Base-by-base conservation (phyloP, 2,113 vertebrate genomes). In the Clarias macrocephalus region DNA sequence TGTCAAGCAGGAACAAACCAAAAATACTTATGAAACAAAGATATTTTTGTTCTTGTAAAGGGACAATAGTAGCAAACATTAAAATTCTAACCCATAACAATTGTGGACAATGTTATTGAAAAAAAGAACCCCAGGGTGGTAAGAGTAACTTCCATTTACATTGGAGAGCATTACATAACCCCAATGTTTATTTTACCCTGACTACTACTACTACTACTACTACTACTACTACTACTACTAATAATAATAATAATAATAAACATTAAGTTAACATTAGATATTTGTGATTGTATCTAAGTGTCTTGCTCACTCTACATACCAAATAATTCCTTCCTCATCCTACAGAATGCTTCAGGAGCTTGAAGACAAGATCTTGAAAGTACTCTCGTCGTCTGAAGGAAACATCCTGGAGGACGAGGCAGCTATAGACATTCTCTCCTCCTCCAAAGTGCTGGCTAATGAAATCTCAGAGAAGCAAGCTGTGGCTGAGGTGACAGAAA, bases 371-470 rank as follows among this genome's bases (percentile, higher is more conserved):
- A 98, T 98, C 92, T 93, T 98, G 83, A 95, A 98, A 94, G 95
- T 98, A 84, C 96, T 99, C 86, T 98, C 97, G 54, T 93, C 94
- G 25, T 97, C 97, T 0, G 94, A 97, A 96, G 97, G 97, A 88
- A 97, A 97, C 92, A 99, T 98, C 93, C 95, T 98, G 90, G 97
- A 98, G 93, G 97, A 98, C 57, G 96, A 98, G 93, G 97, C 95
- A 3, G 96, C 96, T 37, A 94, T 98, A 89, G 93, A 96, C 89
- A 95, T 98, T 91, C 87, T 98, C 84, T 97, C 96, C 88, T 48
- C 48, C 48, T 48, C 48, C 48, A 48, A 48, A 48, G 48, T 8
- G 48, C 7, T 48, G 48, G 48, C 48, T 8, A 48, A 48, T 48
- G 48, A 48, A 48, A 48, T 48, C 7, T 48, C 48, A 48, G 7